These are phyloP conservation scores for Stegastes partitus DNA, from an alignment of 2,113 vertebrate species.

Conservation along the genomic window DNA sequence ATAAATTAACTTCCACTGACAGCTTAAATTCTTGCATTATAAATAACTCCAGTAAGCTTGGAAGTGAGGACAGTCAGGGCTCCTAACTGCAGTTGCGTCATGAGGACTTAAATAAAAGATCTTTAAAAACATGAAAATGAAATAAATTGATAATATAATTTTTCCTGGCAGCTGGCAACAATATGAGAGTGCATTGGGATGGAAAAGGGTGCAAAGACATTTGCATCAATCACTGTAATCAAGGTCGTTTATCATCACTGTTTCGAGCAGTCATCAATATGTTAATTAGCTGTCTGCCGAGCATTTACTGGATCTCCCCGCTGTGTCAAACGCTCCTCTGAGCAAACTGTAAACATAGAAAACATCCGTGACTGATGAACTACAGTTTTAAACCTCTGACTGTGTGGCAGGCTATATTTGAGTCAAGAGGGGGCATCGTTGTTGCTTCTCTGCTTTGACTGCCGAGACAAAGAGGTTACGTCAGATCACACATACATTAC, in stretches of 20 bases:
- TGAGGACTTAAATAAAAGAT: too few species aligned
- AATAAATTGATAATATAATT: not conserved
- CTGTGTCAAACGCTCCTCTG: constrained; percentile 36
- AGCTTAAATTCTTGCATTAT: not conserved
- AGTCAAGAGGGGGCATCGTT: constrained; percentile 42
- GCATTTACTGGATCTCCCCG: constrained; percentile 23
- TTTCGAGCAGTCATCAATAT: constrained; percentile 42
- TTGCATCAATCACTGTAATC: constrained; percentile 40
- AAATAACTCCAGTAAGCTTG: not conserved
- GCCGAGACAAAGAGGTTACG: constrained; percentile 69
- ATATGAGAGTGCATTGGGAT: not conserved
- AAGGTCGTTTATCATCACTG: constrained; percentile 25
- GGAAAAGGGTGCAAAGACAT: not conserved
- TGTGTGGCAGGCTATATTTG: constrained; percentile 18
- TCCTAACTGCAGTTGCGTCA: not conserved
- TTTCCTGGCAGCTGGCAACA: not conserved
- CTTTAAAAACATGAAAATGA: not conserved
- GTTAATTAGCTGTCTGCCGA: constrained; percentile 28
- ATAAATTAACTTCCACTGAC: not conserved
- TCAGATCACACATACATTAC: constrained; percentile 59
- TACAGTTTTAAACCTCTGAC: constrained; percentile 31
- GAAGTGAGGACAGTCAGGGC: too few species aligned
- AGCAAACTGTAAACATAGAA: constrained; percentile 27
- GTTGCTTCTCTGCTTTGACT: constrained; percentile 45
- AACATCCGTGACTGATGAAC: constrained; percentile 37